Evolutionary conservation across 2,888 invertebrate genomes (phyloP), one percentile per base, ranked within the genome.

Genomic region (Drosophila atripex): DNA sequence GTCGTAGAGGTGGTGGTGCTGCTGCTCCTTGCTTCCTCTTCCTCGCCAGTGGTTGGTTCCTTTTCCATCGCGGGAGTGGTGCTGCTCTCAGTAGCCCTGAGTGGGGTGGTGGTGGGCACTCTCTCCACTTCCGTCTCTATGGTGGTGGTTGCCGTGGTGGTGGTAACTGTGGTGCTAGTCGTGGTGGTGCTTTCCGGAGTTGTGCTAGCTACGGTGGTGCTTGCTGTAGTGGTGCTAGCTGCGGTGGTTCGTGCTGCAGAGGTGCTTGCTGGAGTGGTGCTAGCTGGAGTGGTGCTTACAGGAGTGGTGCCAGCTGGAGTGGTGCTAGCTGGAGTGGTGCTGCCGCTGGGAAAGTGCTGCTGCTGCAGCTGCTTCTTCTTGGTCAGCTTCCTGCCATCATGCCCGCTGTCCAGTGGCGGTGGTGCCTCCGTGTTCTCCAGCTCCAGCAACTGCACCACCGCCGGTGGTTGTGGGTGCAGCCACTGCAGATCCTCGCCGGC

Each of bases 311-410:
- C 25, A 23, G 60, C 72, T 65, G 16, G 78, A 90, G 63, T 90
- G 88, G 53, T 90, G 89, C 65, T 90, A 39, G 89, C 32, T 88
- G 32, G 43, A 9, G 16, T 58, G 8, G 35, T 38, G 59, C 25
- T 30, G 30, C 21, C 35, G 60, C 72, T 65, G 16, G 79, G 68
- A 70, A 78, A 90, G 63, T 90, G 88, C 54, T 90, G 89, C 65
- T 90, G 89, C 32, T 88, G 73, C 60, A 90, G 76, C 76, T 91
- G 91, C 61, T 91, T 91, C 73, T 91, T 91, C 54, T 82, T 89
- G 38, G 90, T 91, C 41, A 79, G 68, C 75, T 91, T 91, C 11
- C 88, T 75, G n/a, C 91, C 91, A 75, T 91, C 91, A 73, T 91
- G 91, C 3, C 91, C 91, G 55, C 72, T 78, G 53, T 57, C 55